These are phyloP conservation scores for Lepidocyrtinus sp. DNA, from an alignment of 2,888 invertebrate species.

Conservation along the genomic window DNA sequence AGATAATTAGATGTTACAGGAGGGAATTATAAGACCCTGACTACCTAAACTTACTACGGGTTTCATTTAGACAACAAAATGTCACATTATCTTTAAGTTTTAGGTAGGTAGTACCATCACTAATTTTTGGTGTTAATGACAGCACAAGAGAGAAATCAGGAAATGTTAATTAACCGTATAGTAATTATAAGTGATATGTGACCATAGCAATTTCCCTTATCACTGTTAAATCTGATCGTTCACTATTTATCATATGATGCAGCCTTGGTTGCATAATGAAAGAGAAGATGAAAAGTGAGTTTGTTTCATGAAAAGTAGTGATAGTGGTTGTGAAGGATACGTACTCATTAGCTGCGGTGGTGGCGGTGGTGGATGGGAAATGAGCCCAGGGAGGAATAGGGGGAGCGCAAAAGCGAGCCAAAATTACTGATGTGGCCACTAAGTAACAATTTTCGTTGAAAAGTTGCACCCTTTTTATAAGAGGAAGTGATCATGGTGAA, in stretches of 20 bases:
- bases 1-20: background rate
- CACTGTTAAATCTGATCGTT: background rate
- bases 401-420: background rate
- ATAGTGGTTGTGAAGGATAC: slow-evolving; percentile 19
- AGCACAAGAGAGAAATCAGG: background rate
- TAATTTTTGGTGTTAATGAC: background rate
- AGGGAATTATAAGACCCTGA: background rate
- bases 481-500: too few species aligned
- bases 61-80: background rate
- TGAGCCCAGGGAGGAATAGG: background rate
- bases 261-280: background rate
- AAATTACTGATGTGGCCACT: slow-evolving; percentile 31
- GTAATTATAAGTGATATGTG: slow-evolving; percentile 16
- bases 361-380: slow-evolving; percentile 7
- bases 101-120: background rate
- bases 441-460: slow-evolving; percentile 41
- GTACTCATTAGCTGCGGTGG: slow-evolving; percentile 30
- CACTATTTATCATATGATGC: too few species aligned
- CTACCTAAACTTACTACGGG: background rate
- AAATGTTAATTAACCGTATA: slow-evolving; percentile 3
- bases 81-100: background rate
- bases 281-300: background rate
- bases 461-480: background rate
- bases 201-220: slow-evolving; percentile 5
- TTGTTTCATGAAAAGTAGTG: slow-evolving; percentile 23